These are phyloP conservation scores for Urocynchramus pylzowi DNA, from an alignment of 2,113 vertebrate species.

Conservation along the genomic window DNA sequence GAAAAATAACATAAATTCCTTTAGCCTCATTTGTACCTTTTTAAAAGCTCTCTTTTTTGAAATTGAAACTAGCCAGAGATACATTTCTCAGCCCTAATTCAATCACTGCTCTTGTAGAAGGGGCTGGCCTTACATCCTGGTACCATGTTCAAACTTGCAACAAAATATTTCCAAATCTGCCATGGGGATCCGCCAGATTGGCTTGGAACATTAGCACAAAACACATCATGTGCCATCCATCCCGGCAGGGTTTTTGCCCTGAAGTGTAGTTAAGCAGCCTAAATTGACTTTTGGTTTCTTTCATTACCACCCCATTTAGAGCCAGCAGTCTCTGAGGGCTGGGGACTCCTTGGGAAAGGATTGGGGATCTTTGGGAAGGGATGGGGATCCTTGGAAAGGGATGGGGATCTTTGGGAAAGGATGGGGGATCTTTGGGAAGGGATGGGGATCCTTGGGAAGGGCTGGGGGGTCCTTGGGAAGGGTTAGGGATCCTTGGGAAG, in stretches of 20 bases:
- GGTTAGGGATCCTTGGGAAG: neutral
- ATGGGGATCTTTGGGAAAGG: too few species aligned
- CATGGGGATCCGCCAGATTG: neutral
- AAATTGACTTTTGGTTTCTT: conserved; percentile 15
- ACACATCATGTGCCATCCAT: neutral
- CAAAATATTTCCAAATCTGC: neutral
- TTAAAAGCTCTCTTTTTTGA: neutral
- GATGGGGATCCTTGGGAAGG: too few species aligned
- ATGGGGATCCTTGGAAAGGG: neutral
- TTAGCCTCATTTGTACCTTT: conserved; percentile 47
- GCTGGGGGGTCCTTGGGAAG: neutral
- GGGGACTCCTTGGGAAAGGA: neutral
- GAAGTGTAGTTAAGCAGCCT: neutral
- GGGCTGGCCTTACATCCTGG: neutral
- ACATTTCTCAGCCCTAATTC: conserved; percentile 2
- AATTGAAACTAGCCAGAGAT: conserved; percentile 34
- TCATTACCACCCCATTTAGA: neutral
- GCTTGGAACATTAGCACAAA: neutral
- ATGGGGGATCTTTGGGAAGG: too few species aligned
- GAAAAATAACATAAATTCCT: conserved; percentile 60
- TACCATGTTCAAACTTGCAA: neutral
- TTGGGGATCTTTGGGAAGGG: neutral
- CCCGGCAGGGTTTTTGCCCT: neutral
- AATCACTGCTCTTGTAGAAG: neutral
- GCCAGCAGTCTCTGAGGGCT: neutral